Conservation (phyloP, 2,888 invertebrate species). For the Phaonia tiefii region DNA sequence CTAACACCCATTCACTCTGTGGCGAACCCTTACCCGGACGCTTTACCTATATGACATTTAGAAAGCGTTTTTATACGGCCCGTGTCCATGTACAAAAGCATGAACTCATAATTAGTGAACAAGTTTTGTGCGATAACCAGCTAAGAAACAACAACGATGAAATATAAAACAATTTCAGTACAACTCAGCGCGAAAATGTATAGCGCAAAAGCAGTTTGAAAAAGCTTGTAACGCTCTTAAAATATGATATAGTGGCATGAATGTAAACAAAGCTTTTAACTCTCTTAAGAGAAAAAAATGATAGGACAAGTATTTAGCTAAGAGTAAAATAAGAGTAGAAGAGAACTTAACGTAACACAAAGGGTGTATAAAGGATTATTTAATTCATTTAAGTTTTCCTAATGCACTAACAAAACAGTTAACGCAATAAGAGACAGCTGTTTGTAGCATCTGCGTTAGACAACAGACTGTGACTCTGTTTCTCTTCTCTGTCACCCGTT, state of each 20-base stretch:
- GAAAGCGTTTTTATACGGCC: slow-evolving; percentile 11
- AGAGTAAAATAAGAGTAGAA: too few species aligned
- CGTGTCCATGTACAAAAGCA: not conserved
- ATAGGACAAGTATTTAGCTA: too few species aligned
- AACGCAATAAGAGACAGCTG: not conserved
- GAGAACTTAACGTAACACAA: too few species aligned
- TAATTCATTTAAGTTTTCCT: not conserved
- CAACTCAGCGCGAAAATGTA: not conserved
- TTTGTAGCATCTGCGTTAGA: too few species aligned
- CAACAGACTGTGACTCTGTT: too few species aligned
- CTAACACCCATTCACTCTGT: too few species aligned
- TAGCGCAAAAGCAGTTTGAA: not conserved
- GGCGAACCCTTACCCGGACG: too few species aligned
- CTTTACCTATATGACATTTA: slow-evolving; percentile 14
- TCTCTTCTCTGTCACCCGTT: too few species aligned
- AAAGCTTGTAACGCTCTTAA: not conserved
- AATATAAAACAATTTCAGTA: not conserved
- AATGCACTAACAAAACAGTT: not conserved
- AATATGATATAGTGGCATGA: too few species aligned
- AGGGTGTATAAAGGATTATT: too few species aligned
- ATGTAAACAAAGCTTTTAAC: too few species aligned
- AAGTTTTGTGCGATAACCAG: not conserved
- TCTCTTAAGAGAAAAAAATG: too few species aligned
- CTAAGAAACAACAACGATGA: not conserved
- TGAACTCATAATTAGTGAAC: slow-evolving; percentile 18